phyloP scores from a whole-genome alignment of 2,888 invertebrate genomes.

The Ichneumoninae sp. region DNA sequence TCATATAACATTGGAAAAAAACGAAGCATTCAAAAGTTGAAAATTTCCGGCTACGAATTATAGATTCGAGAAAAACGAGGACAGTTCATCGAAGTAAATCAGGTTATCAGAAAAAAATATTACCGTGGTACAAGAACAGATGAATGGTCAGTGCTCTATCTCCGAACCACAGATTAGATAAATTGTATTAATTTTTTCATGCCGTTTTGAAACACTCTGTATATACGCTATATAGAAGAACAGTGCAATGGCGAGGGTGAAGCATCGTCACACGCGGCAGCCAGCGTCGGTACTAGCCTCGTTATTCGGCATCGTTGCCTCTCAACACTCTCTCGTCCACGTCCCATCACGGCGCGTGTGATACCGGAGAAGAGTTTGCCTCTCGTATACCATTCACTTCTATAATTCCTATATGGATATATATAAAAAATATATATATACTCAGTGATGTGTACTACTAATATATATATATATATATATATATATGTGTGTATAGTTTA shows the following conservation, averaged over 20 bases:
- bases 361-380: conserved; percentile 52
- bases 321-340: conserved; percentile 43
- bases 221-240: not conserved
- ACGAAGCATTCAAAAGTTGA: not conserved
- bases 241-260: conserved; percentile 14
- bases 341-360: conserved; percentile 41
- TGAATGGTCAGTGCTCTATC: too few relatives aligned
- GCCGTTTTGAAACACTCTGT: not conserved
- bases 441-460: not conserved
- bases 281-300: conserved; percentile 55
- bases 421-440: too few relatives aligned
- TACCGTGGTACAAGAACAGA: not conserved
- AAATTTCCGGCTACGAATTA: not conserved
- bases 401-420: conserved; percentile 1
- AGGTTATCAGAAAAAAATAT: not conserved
- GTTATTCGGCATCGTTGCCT: conserved; percentile 65
- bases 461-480: not conserved
- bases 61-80: not conserved
- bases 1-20: not conserved
- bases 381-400: conserved; percentile 32
- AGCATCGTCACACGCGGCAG: conserved; percentile 54
- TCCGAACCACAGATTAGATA: not conserved
- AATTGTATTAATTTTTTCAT: not conserved
- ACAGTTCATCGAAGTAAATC: not conserved
- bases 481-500: not conserved